Base-by-base conservation (phyloP, 2,888 invertebrate genomes). In the Orthonevra nobilis region DNA sequence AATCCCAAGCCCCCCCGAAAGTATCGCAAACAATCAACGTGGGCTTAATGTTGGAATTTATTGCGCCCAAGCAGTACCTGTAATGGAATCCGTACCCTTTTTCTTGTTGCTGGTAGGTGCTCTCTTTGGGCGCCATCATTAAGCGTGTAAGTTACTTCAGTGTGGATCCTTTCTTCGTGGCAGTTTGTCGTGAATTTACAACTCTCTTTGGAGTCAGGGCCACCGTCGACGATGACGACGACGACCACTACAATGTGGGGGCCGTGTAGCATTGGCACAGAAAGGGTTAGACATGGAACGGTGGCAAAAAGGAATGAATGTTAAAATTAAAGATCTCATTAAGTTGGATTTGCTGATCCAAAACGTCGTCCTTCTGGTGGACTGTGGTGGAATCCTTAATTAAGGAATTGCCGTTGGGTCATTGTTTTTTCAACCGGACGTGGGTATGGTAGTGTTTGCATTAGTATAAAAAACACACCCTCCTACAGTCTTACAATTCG, bases 241-340 rank as follows among this genome's bases (percentile, higher is more conserved):
- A n/a, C n/a, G n/a, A n/a, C n/a, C n/a, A n/a, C n/a, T n/a, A n/a
- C n/a, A n/a, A n/a, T n/a, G n/a, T n/a, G n/a, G 23, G 23, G 23
- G 23, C 23, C n/a, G n/a, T n/a, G n/a, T n/a, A n/a, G 23, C 10
- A 44, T 23, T 23, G 38, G n/a, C 10, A 17, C n/a, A n/a, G n/a
- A n/a, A 10, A 36, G 20, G 23, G 10, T 10, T n/a, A 12, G 20
- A 9, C 15, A 10, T 15, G 30, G 23, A 26, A 10, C 5, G 46
- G 9, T 15, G 26, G 19, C 36, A 32, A 28, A 73, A n/a, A 17
- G 19, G 38, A 34, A 56, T 14, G 26, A 56, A 42, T 7, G 75
- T 66, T 72, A 73, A 79, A 79, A 73, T 73, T 79, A 73, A 79
- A 79, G 79, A 79, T 79, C 72, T 68, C 79, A 79, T 79, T 79